phyloP scores from a whole-genome alignment of 2,113 vertebrate genomes.

The Saccopteryx leptura region DNA sequence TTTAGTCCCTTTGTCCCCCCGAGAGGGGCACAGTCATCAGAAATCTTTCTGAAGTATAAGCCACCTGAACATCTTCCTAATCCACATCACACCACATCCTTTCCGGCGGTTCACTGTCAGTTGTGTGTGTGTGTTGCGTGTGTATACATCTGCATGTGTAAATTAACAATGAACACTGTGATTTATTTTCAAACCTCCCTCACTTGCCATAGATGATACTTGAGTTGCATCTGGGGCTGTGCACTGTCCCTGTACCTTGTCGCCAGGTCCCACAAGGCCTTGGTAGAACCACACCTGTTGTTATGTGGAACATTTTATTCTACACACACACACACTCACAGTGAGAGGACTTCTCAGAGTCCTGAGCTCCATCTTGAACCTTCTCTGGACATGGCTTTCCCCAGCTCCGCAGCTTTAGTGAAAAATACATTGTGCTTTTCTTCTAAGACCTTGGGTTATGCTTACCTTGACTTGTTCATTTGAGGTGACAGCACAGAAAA shows the following conservation, averaged over 20 bases:
- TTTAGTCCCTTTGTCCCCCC: not conserved
- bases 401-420: not conserved
- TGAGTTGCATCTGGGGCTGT: not conserved
- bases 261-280: not conserved
- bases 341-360: not conserved
- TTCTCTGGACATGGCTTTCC: not conserved
- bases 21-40: not conserved
- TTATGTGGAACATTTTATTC: fast-evolving
- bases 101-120: not conserved
- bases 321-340: not conserved
- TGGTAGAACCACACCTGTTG: not conserved
- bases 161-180: not conserved
- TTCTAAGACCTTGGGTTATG: not conserved
- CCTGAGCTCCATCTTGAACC: not conserved
- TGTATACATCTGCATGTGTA: not conserved
- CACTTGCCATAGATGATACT: not conserved
- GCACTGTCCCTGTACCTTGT: not conserved
- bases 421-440: not conserved
- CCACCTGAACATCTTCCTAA: not conserved
- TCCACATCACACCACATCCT: not conserved
- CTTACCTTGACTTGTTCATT: conserved; percentile 99
- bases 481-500: conserved; percentile 99
- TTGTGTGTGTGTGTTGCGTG: not conserved
- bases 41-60: not conserved
- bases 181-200: not conserved